These are phyloP conservation scores for Spinibarbus caldwelli DNA, from an alignment of 2,797 vertebrate species.

Conservation along the genomic window DNA sequence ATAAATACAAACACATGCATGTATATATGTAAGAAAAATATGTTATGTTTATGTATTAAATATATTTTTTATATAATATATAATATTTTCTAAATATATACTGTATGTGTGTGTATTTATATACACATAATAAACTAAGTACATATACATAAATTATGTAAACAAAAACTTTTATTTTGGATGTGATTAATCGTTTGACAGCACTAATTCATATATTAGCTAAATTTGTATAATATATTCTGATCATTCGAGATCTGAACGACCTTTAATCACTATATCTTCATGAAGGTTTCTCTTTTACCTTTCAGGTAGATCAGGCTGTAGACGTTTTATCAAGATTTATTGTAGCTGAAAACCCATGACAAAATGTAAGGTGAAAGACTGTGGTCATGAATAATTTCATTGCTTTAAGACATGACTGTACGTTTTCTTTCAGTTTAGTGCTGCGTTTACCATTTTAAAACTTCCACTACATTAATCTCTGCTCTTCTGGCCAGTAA, in stretches of 20 bases:
- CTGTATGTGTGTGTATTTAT: too few species aligned
- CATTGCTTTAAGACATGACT: conserved; percentile 3
- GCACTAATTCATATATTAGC: too few species aligned
- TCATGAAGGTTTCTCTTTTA: neutral
- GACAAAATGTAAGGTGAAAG: neutral
- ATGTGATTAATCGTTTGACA: too few species aligned
- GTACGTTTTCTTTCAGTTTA: neutral
- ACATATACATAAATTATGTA: too few species aligned
- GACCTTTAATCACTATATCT: neutral
- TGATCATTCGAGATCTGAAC: neutral
- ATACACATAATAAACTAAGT: too few species aligned
- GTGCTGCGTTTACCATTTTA: neutral
- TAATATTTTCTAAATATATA: too few species aligned
- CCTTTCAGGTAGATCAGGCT: neutral
- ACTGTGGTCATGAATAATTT: neutral
- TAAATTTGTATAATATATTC: neutral
- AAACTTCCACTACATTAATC: neutral
- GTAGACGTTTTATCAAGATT: neutral
- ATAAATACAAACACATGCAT: too few species aligned
- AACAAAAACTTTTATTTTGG: too few species aligned
- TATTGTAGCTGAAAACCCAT: neutral
- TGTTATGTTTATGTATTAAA: too few species aligned
- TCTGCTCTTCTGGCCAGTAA: neutral
- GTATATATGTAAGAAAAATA: too few species aligned
- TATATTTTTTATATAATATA: too few species aligned